Evolutionary conservation across 1,140 invertebrate species (phyloP), one percentile per base, ranked within the genome.

Genomic region (Sarcophaga peregrina): DNA sequence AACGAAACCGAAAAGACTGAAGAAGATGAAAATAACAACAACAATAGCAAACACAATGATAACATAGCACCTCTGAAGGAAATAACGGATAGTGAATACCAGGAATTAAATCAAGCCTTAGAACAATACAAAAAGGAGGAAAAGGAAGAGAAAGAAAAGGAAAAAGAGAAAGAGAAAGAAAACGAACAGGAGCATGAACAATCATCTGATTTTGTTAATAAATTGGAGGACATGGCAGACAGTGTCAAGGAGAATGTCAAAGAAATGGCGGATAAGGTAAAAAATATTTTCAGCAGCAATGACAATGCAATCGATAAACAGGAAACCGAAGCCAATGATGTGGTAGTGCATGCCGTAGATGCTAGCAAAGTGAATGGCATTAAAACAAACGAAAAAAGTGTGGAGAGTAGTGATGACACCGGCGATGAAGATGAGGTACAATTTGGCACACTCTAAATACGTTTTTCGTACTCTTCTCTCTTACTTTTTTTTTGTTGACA

Each of bases 361-460:
- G 17, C 75, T 17, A n/a, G 17, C 6, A 78, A 78, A 50, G 7
- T 7, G 20, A 20, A n/a, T 17, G 17, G 13, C 54, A 58, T 7
- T n/a, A 58, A 58, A 58, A 68, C 20, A 20, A n/a, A 17, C 9
- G n/a, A 20, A 17, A 68, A 68, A 68, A 73, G 82, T 25, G 50
- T 74, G 17, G 84, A 82, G 15, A 58, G 84, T 85, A 84, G 37
- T 68, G 82, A 87, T 72, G 87, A 90, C 5, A 87, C 88, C 68
- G 86, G 90, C 73, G 89, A 88, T 82, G 87, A 90, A 81, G 91
- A 90, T 84, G 85, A 87, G 85, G 88, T 90, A 90, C 89, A 90
- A 85, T 87, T 87, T 87, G 87, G 89, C 89, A 86, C 86, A 88
- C 85, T 86, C 84, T 85, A 87, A 87, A 80, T 47, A 37, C 74